Percentiles rank a stretch among this genome's conserved stretches.
Evolutionary conservation across 2,888 invertebrate genomes (phyloP).

Genomic region (Diarsia mendica): DNA sequence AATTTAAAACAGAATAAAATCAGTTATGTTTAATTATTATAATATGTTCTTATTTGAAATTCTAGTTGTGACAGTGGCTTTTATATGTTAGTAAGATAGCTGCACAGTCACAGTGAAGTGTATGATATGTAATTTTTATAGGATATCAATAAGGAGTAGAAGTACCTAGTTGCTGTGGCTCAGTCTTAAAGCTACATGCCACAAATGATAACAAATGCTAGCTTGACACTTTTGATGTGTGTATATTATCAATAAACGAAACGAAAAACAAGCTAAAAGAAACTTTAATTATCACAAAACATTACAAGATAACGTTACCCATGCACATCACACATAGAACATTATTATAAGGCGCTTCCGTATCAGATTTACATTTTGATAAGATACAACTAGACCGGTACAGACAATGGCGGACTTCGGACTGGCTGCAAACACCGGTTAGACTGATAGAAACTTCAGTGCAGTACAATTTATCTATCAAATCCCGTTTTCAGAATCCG

Average conservation of each 20-base stretch:
- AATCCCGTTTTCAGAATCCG: background rate
- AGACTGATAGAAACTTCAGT: background rate
- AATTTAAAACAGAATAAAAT: background rate
- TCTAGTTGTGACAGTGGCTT: background rate
- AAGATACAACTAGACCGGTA: background rate
- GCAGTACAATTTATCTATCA: background rate
- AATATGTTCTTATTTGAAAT: background rate
- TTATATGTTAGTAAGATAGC: background rate
- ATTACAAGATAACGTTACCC: conserved; percentile 38
- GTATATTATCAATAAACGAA: conserved; percentile 18
- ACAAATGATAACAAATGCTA: too few species aligned
- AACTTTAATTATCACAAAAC: conserved; percentile 58
- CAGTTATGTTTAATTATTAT: background rate
- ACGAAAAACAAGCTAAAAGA: conserved; percentile 26
- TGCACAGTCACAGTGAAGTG: background rate
- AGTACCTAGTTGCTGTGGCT: background rate
- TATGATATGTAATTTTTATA: too few species aligned
- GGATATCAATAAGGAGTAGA: background rate
- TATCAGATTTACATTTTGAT: background rate
- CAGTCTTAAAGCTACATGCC: too few species aligned
- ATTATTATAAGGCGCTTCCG: conserved; percentile 14
- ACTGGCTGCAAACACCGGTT: background rate
- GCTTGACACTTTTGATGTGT: too few species aligned
- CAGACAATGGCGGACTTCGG: background rate
- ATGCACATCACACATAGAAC: conserved; percentile 22